Evolutionary conservation across 1,140 invertebrate species (phyloP).

Genomic region (Aphaenogaster floridana): DNA sequence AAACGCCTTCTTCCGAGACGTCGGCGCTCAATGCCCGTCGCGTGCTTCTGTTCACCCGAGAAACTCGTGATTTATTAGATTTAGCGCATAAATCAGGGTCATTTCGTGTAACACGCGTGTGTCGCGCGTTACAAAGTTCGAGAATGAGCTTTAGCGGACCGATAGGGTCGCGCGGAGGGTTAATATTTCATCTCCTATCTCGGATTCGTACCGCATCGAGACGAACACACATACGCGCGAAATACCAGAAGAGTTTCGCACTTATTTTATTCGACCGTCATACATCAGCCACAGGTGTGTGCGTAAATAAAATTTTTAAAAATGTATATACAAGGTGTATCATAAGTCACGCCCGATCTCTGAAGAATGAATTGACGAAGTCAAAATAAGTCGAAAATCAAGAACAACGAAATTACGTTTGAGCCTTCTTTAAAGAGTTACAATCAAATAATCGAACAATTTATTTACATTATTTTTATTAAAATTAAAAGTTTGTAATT

Average conservation of each 20-base stretch:
- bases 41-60: slow-evolving; percentile 12
- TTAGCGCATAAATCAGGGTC: slow-evolving; percentile 56
- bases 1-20: background rate
- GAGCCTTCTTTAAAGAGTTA: too few species aligned
- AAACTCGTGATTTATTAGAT: slow-evolving; percentile 45
- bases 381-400: too few species aligned
- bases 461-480: too few species aligned
- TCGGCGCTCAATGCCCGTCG: background rate
- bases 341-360: too few species aligned
- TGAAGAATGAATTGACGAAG: too few species aligned
- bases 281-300: slow-evolving; percentile 27
- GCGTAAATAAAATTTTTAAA: background rate
- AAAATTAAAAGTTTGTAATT: too few species aligned
- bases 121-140: slow-evolving; percentile 47
- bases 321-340: background rate
- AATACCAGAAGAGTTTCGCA: slow-evolving; percentile 27
- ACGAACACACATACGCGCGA: slow-evolving; percentile 60
- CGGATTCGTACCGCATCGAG: slow-evolving; percentile 59
- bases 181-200: slow-evolving; percentile 83
- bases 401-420: too few species aligned
- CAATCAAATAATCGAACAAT: too few species aligned
- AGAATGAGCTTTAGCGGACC: slow-evolving; percentile 74
- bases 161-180: slow-evolving; percentile 72
- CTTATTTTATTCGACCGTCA: slow-evolving; percentile 72
- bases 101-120: slow-evolving; percentile 51